phyloP scores from a whole-genome alignment of 92 coral and sea anemone genomes.

The Anthopleura xanthogrammica region DNA sequence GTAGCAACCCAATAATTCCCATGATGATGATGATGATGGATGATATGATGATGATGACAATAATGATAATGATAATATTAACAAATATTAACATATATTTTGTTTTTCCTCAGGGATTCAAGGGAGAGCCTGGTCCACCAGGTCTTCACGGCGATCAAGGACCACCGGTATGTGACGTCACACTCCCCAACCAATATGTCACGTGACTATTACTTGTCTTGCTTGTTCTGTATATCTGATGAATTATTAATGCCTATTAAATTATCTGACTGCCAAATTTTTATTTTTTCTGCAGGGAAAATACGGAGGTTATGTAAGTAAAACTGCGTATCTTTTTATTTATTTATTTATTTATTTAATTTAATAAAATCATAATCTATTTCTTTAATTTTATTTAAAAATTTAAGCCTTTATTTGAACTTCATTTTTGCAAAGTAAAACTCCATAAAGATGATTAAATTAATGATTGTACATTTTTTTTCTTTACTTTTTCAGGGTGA shows the following conservation, averaged over 20 bases:
- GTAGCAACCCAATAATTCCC: too few relatives aligned
- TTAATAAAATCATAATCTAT: too few relatives aligned
- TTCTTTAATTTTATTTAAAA: too few relatives aligned
- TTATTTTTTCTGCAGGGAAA: slow-evolving; percentile 35
- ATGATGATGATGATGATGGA: too few relatives aligned
- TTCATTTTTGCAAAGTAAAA: not conserved
- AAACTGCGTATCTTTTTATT: not conserved
- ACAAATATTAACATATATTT: not conserved
- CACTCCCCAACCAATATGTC: not conserved
- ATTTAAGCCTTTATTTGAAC: not conserved
- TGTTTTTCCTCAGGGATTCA: slow-evolving; percentile 42
- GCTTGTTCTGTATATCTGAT: not conserved
- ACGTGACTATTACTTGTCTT: not conserved
- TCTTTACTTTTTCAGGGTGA: slow-evolving; percentile 35
- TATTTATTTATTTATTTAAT: not conserved
- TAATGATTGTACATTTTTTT: not conserved
- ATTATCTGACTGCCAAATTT: not conserved
- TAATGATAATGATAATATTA: not conserved
- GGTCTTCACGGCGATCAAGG: slow-evolving; percentile 63
- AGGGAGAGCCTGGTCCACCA: slow-evolving; percentile 54
- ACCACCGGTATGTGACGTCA: slow-evolving; percentile 42
- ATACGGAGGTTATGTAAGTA: slow-evolving; percentile 54
- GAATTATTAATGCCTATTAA: not conserved
- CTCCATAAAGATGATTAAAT: not conserved
- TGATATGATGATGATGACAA: not conserved